Conservation (phyloP, 2,113 vertebrate species). For the Agelaius phoeniceus region DNA sequence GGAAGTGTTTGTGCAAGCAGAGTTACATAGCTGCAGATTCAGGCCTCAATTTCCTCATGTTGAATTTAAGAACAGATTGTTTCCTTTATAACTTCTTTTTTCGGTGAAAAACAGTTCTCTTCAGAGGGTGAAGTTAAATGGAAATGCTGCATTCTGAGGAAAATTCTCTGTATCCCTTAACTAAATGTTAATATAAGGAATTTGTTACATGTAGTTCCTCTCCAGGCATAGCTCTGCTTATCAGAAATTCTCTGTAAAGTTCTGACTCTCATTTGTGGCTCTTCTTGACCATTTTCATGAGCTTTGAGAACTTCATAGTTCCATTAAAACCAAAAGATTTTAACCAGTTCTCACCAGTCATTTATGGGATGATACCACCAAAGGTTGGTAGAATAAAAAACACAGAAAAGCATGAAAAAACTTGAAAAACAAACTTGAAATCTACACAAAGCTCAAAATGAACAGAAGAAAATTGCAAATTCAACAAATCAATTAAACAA, state of each 20-base stretch:
- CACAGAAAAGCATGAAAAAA: accelerated
- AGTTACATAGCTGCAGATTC: background rate
- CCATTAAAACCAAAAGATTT: background rate
- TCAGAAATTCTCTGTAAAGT: background rate
- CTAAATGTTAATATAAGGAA: background rate
- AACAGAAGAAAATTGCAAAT: background rate
- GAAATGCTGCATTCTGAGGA: background rate
- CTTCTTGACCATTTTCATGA: background rate
- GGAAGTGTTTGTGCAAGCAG: background rate
- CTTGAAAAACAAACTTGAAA: background rate
- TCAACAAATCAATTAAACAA: background rate
- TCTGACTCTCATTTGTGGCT: background rate
- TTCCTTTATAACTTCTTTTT: background rate
- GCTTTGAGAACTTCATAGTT: background rate
- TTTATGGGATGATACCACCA: background rate
- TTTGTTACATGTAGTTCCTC: background rate
- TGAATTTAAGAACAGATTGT: background rate
- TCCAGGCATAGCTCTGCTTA: background rate
- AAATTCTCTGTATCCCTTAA: background rate
- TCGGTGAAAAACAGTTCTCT: background rate
- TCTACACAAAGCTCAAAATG: background rate
- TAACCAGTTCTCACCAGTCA: background rate
- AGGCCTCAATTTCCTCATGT: background rate
- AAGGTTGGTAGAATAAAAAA: background rate
- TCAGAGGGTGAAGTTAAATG: background rate